A percentile compares a stretch with the other conserved stretches of the same genome.
Evolutionary conservation across 2,113 vertebrate species (phyloP).

Genomic region (Taurulus bubalis): DNA sequence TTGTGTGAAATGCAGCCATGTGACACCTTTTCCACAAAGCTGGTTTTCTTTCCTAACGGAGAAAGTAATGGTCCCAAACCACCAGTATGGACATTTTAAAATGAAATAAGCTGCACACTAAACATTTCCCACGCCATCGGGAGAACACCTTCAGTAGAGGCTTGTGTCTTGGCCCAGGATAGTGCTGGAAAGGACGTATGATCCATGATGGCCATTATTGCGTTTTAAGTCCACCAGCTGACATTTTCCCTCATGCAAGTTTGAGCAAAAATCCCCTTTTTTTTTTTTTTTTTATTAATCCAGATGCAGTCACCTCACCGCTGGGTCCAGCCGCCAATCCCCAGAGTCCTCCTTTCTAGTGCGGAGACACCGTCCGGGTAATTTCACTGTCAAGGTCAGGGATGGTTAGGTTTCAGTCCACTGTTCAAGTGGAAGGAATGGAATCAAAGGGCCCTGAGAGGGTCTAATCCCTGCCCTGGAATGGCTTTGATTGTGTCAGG

Average conservation of each 20-base stretch:
- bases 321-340: constrained; percentile 37
- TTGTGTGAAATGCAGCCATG: background rate
- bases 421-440: constrained; percentile 69
- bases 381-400: constrained; percentile 69
- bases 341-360: constrained; percentile 34
- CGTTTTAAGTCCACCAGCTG: constrained; percentile 59
- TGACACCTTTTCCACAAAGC: constrained; percentile 3
- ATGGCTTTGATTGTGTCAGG: constrained; percentile 69
- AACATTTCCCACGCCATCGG: background rate
- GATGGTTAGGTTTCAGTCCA: constrained; percentile 60
- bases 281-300: too few relatives aligned
- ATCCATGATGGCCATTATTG: constrained; percentile 18
- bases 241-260: constrained; percentile 45
- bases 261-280: constrained; percentile 59
- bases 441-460: constrained; percentile 67
- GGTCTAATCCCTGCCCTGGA: constrained; percentile 63
- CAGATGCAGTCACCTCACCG: constrained; percentile 50
- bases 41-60: background rate
- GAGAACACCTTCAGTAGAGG: background rate
- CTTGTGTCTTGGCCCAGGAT: background rate
- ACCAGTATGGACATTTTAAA: background rate
- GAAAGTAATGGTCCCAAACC: background rate
- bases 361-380: constrained; percentile 32
- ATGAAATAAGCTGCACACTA: background rate
- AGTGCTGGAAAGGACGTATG: constrained; percentile 7